Base-by-base conservation (phyloP, 2,797 vertebrate genomes). In the Pseudochirops cupreus region DNA sequence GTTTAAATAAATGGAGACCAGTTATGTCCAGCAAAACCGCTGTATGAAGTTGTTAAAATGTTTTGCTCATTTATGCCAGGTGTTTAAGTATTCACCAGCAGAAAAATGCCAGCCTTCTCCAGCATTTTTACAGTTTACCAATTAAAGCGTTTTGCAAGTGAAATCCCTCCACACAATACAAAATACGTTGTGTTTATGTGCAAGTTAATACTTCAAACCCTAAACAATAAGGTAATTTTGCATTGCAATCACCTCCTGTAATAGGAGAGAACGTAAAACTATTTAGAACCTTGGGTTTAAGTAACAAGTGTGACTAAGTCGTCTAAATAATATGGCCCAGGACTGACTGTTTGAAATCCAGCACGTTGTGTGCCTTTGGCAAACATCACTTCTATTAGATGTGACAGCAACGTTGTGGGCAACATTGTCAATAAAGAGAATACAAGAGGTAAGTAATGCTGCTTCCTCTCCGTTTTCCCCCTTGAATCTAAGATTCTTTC, bases 281-380 rank as follows among this genome's bases (percentile, higher is more conserved):
- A 4, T 91, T 89, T 87, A 93, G 93, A 97, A 98, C 97, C 97
- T 98, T 98, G 97, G 95, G 95, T 94, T 94, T 92, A 9, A 92
- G 89, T 90, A 95, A 39, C 50, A 74, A 74, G 67, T 67, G 16
- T 46, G n/a, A 93, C 29, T 58, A 95, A 89, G 53, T 91, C 94
- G 24, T 91, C 92, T 28, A 50, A 91, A 96, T 24, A 9, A 24
- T 55, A 62, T 16, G 33, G 57, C 67, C 56, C 95, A 91, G 39
- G 93, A n/a, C 46, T 50, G 93, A n/a, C 46, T 50, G 92, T n/a
- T 58, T 39, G 56, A 55, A 90, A 52, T 1, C 59, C 5, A 0
- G 92, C 95, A 96, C 95, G 94, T 96, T 74, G 96, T 96, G 96
- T 91, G 92, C 94, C 96, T 91, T 62, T 56, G 91, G 93, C 91